Percentiles rank a stretch among this genome's conserved stretches.
Conservation (phyloP, 2,888 invertebrate species). For the Phanerotoma sp. region DNA sequence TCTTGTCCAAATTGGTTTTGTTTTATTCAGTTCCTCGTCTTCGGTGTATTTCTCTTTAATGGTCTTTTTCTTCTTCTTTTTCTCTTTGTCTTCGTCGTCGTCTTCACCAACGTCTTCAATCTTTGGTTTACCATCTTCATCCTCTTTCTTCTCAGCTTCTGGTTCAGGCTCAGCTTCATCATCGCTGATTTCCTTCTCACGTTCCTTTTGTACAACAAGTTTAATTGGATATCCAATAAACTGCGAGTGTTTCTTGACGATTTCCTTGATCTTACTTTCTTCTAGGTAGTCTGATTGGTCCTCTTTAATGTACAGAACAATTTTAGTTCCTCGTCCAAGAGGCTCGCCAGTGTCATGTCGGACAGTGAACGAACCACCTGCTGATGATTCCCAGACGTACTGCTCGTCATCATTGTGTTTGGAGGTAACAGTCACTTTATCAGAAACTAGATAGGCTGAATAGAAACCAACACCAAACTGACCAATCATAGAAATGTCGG, state of each 20-base stretch:
- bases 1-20: slow-evolving; percentile 97
- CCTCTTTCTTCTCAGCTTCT: slow-evolving; percentile 67
- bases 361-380: slow-evolving; percentile 97
- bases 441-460: slow-evolving; percentile 96
- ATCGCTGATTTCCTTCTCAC: slow-evolving; percentile 93
- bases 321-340: slow-evolving; percentile 91
- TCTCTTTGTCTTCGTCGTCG: slow-evolving; percentile 72
- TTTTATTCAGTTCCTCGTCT: slow-evolving; percentile 98
- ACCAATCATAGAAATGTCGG: slow-evolving; percentile 99
- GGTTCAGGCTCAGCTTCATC: slow-evolving; percentile 83
- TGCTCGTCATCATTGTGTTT: slow-evolving; percentile 99
- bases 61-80: slow-evolving; percentile 89
- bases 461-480: slow-evolving; percentile 99
- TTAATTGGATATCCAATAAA: slow-evolving; percentile 99
- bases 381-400: slow-evolving; percentile 97
- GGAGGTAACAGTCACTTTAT: slow-evolving; percentile 88
- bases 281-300: slow-evolving; percentile 94
- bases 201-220: slow-evolving; percentile 91
- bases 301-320: slow-evolving; percentile 92
- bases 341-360: slow-evolving; percentile 75
- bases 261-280: slow-evolving; percentile 92
- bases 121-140: slow-evolving; percentile 68
- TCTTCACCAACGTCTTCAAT: slow-evolving; percentile 73
- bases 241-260: slow-evolving; percentile 98
- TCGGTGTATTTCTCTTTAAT: slow-evolving; percentile 98